Evolutionary conservation across 2,888 invertebrate genomes (phyloP), one percentile per base, ranked within the genome.

Genomic region (Campoletis raptor): DNA sequence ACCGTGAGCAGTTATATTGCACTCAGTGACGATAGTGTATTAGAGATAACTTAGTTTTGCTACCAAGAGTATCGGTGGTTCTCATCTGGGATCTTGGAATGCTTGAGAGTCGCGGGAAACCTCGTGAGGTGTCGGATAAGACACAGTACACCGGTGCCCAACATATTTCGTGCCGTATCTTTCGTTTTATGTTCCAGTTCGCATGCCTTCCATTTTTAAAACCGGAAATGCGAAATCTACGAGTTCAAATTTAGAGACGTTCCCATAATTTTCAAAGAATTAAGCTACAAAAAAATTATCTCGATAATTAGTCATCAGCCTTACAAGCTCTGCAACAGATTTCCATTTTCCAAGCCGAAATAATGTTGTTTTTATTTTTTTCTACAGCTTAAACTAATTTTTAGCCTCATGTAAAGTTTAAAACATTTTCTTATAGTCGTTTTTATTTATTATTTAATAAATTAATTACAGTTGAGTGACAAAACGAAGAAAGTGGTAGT

Each of bases 101-200:
- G 69, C 81, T 81, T 72, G 78, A 57, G 83, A 88, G 87, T 87
- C 82, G 80, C 73, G 61, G 73, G 81, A 85, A 80, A 61, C 78
- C 48, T 61, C 61, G 6, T 77, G 81, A 87, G 80, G 30, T 69
- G 42, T 79, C 73, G 79, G 79, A 81, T 79, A 81, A 86, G 64
- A 37, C 42, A 18, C n/a, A 10, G n/a, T 18, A 45, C 45, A 24
- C 30, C 36, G 45, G 70, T 61, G 24, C 30, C 30, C 30, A 15
- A 61, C 61, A 61, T 72, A 70, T 57, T 45, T 45, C 45, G 70
- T 61, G 24, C 45, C 18, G 21, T 73, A 12, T 69, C 9, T 45
- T 64, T 40, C 45, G 45, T 48, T 70, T 48, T 40, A 12, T 36
- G 10, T 70, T 57, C 36, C 57, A 42, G 21, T 30, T 57, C 30